Percentiles rank a stretch among this genome's conserved stretches.
These are phyloP conservation scores for Coregonus ussuriensis DNA, from an alignment of 2,797 vertebrate species.

Conservation along the genomic window DNA sequence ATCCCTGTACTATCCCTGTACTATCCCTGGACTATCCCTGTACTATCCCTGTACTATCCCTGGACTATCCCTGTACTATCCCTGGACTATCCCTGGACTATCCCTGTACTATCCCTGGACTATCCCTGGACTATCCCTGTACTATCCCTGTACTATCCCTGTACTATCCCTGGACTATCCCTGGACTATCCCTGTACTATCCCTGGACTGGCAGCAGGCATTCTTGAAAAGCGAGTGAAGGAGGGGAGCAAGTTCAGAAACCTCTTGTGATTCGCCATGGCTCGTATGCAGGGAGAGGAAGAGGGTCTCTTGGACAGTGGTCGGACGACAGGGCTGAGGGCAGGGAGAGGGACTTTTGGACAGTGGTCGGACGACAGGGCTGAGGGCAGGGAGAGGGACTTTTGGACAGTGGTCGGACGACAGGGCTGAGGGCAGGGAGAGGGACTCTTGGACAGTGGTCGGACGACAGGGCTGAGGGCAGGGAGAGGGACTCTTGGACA, in stretches of 20 bases:
- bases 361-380: too few relatives aligned
- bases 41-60: slow-evolving; percentile 78
- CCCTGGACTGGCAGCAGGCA: slow-evolving; percentile 70
- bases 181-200: slow-evolving; percentile 84
- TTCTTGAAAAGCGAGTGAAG: slow-evolving; percentile 90
- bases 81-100: too few relatives aligned
- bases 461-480: too few relatives aligned
- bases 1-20: slow-evolving; percentile 64
- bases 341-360: slow-evolving; percentile 47
- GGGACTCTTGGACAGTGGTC: too few relatives aligned
- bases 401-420: too few relatives aligned
- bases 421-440: too few relatives aligned
- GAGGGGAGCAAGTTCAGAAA: slow-evolving; percentile 95
- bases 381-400: too few relatives aligned
- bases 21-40: slow-evolving; percentile 31
- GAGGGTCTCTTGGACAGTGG: not conserved
- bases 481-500: too few relatives aligned
- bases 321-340: slow-evolving; percentile 22
- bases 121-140: slow-evolving; percentile 32
- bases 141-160: slow-evolving; percentile 77
- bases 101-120: slow-evolving; percentile 42
- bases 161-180: slow-evolving; percentile 73
- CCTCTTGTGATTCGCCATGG: slow-evolving; percentile 85
- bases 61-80: slow-evolving; percentile 72
- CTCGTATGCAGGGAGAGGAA: slow-evolving; percentile 78